A percentile compares a stretch with the other conserved stretches of the same genome.
Conservation (phyloP, 1,140 invertebrate genomes). For the Diorhabda sublineata region DNA sequence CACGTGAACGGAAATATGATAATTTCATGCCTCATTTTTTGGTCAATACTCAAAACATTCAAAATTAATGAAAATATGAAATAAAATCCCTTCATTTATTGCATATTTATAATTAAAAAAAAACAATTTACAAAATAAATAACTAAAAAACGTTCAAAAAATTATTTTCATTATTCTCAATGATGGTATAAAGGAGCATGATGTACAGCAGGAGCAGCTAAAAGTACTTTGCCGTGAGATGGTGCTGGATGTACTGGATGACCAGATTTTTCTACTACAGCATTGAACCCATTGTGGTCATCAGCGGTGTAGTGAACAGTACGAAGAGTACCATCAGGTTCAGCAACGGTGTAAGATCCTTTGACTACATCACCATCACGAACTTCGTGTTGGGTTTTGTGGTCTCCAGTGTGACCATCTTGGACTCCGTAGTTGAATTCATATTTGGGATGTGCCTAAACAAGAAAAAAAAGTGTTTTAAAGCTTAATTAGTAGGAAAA, state of each 20-base stretch:
- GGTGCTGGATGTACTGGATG: constrained; percentile 42
- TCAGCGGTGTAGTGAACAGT: constrained; percentile 60
- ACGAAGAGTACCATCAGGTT: constrained; percentile 53
- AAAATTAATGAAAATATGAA: too few species aligned
- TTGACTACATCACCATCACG: constrained; percentile 50
- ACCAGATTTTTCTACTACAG: constrained; percentile 22
- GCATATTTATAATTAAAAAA: not conserved
- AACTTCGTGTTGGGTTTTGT: constrained; percentile 55
- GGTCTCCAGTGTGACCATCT: constrained; percentile 66
- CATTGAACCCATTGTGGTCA: constrained; percentile 27
- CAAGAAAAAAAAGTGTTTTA: not conserved
- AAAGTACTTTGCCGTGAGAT: constrained; percentile 3
- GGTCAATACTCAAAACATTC: too few species aligned
- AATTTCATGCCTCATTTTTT: too few species aligned
- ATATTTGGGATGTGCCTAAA: constrained; percentile 60
- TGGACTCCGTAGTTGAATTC: constrained; percentile 68
- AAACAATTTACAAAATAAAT: not conserved
- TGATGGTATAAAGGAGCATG: constrained; percentile 1
- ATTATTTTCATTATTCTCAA: not conserved
- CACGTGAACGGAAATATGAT: too few species aligned
- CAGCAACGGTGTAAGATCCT: constrained; percentile 39
- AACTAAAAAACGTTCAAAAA: not conserved
- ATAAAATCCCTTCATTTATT: not conserved
- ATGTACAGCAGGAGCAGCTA: not conserved
- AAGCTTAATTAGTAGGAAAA: too few species aligned